Percentiles rank a stretch among this genome's conserved stretches.
Conservation (phyloP, 2,113 vertebrate genomes). For the Oophaga pumilio region DNA sequence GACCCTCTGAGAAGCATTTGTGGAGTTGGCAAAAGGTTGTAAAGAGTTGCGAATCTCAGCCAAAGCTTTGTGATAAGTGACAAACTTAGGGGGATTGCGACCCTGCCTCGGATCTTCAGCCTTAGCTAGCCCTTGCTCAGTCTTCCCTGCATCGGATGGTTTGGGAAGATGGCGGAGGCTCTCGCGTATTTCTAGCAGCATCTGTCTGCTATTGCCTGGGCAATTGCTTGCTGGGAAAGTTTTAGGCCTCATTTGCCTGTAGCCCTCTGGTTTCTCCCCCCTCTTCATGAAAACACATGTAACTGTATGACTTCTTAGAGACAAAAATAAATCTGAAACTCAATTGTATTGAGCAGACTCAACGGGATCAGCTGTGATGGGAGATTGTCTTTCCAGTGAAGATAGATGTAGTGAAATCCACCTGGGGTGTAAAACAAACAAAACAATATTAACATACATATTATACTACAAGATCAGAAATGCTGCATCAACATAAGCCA, state of each 20-base stretch:
- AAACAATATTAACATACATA: background rate
- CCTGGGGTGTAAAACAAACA: background rate
- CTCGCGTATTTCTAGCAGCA: slow-evolving; percentile 97
- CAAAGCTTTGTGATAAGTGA: slow-evolving; percentile 87
- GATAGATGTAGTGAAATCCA: background rate
- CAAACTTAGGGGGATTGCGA: slow-evolving; percentile 83
- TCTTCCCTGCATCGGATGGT: slow-evolving; percentile 85
- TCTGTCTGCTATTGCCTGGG: slow-evolving; percentile 92
- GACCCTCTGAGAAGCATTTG: slow-evolving; percentile 72
- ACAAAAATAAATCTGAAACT: slow-evolving; percentile 41
- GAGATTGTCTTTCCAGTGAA: background rate
- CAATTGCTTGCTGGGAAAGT: slow-evolving; percentile 95
- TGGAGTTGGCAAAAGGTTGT: slow-evolving; percentile 87
- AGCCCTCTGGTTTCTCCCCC: slow-evolving; percentile 93
- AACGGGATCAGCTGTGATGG: background rate
- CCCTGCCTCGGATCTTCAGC: slow-evolving; percentile 87
- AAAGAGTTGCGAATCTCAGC: slow-evolving; percentile 94
- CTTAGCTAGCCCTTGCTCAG: slow-evolving; percentile 77
- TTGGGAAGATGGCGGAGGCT: slow-evolving; percentile 91
- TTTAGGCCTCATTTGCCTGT: slow-evolving; percentile 98
- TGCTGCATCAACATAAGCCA: background rate
- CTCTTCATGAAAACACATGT: slow-evolving; percentile 97
- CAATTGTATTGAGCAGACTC: background rate
- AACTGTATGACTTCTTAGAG: slow-evolving; percentile 72
- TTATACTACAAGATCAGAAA: background rate